phyloP scores from a whole-genome alignment of 2,113 vertebrate species.

The Bufo gargarizans region DNA sequence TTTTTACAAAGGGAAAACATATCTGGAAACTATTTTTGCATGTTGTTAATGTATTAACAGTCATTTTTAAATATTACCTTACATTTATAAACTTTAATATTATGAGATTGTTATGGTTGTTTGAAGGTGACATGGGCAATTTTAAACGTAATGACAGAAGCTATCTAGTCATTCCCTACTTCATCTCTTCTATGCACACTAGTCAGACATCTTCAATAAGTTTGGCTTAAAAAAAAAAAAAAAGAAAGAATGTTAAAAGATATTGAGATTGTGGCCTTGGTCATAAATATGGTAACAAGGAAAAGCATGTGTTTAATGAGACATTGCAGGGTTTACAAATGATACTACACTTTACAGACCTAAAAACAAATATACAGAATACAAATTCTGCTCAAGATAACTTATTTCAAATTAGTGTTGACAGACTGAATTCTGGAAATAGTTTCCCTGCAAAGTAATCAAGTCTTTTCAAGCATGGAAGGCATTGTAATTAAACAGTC shows the following conservation, averaged over 20 bases:
- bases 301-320: slow-evolving; percentile 10
- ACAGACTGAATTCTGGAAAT: slow-evolving; percentile 52
- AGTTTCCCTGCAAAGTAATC: slow-evolving; percentile 52
- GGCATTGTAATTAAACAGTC: slow-evolving; percentile 58
- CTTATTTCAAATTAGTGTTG: slow-evolving; percentile 46
- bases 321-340: slow-evolving; percentile 24
- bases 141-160: too few species aligned
- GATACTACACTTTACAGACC: slow-evolving; percentile 2
- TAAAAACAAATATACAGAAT: slow-evolving; percentile 21
- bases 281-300: slow-evolving; percentile 12
- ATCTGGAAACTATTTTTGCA: too few species aligned
- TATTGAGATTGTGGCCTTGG: background rate
- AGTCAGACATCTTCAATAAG: background rate
- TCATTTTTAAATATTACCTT: too few species aligned
- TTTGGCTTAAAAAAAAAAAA: background rate
- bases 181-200: too few species aligned
- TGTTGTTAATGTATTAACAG: too few species aligned
- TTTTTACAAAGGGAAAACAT: too few species aligned
- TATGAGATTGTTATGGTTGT: too few species aligned
- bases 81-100: too few species aligned
- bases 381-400: background rate
- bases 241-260: background rate
- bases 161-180: too few species aligned
- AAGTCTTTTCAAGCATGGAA: slow-evolving; percentile 36
- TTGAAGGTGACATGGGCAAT: too few species aligned